Base-by-base conservation (phyloP, 1,140 invertebrate species). In the Acromyrmex charruanus region DNA sequence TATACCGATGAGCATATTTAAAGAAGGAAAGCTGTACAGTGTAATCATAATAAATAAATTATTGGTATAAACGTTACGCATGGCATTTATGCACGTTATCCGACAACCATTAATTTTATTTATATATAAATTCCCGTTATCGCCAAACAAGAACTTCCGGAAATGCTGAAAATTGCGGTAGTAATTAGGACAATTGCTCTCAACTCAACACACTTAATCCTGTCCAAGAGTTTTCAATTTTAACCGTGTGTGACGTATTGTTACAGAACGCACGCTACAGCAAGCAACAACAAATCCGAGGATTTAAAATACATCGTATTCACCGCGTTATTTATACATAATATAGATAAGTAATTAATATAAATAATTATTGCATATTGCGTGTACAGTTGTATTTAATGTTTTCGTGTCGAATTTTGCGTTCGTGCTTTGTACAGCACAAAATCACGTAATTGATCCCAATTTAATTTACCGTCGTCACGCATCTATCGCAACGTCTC, bases 261-360 rank as follows among this genome's bases (percentile, higher is more conserved):
- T 65, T 77, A 49, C 31, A 63, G 25, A 63, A 49, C 16, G 39
- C 39, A 6, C 25, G 49, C 21, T 28, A n/a, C 59, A 44, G 18
- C 25, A 65, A 49, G 39, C 59, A 49, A 21, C 58, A 65, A 63
- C n/a, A 49, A 44, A 77, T 77, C 28, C 25, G 10, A 12, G 10
- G 16, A 77, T 77, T 49, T 65, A 65, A 77, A 77, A 77, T 28
- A 77, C 39, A 44, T 65, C 25, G 39, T 49, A 31, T 77, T 63
- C n/a, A 49, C 12, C 39, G 21, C 5, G 25, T 65, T 65, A 77
- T 77, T 51, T 65, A 25, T 69, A 69, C 39, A 69, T 51, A 51
- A 49, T 49, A 65, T 51, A 39, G 5, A 31, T 65, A 77, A 65
- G 25, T 65, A 65, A 77, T 77, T 79, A 51, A 66, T 39, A 81